A percentile compares a stretch with the other conserved stretches of the same genome.
These are phyloP conservation scores for Murina feae DNA, from an alignment of 2,113 vertebrate genomes.

Conservation along the genomic window DNA sequence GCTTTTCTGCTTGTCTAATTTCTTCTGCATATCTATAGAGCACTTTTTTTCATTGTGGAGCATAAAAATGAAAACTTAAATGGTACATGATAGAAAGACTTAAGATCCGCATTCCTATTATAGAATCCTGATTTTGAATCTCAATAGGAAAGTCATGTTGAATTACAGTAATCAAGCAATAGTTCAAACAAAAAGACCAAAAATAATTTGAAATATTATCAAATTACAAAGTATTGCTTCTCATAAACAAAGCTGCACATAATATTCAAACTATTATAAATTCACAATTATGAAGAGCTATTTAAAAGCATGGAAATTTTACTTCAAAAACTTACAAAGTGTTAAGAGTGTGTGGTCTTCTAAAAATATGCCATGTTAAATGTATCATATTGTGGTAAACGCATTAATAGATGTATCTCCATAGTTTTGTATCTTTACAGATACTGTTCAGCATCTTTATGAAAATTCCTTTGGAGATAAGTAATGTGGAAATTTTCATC, in stretches of 20 bases:
- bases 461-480: slow-evolving; percentile 61
- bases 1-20: slow-evolving; percentile 31
- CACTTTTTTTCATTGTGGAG: background rate
- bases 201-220: slow-evolving; percentile 79
- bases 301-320: slow-evolving; percentile 78
- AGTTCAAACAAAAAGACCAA: slow-evolving; percentile 79
- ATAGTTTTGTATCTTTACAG: slow-evolving; percentile 43
- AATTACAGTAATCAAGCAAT: slow-evolving; percentile 75
- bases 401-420: slow-evolving; percentile 66
- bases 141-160: slow-evolving; percentile 68
- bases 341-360: slow-evolving; percentile 72
- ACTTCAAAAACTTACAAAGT: slow-evolving; percentile 76
- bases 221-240: slow-evolving; percentile 83
- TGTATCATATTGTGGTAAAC: slow-evolving; percentile 67
- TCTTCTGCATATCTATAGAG: background rate
- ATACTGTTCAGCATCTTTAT: slow-evolving; percentile 30
- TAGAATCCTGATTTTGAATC: slow-evolving; percentile 50
- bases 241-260: slow-evolving; percentile 76
- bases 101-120: slow-evolving; percentile 57
- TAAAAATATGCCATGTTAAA: slow-evolving; percentile 73
- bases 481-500: slow-evolving; percentile 39
- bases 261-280: slow-evolving; percentile 75
- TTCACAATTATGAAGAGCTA: slow-evolving; percentile 75
- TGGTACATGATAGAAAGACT: slow-evolving; percentile 24
- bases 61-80: slow-evolving; percentile 12